Conservation (phyloP, 2,888 invertebrate genomes). For the Drosophila birchii region DNA sequence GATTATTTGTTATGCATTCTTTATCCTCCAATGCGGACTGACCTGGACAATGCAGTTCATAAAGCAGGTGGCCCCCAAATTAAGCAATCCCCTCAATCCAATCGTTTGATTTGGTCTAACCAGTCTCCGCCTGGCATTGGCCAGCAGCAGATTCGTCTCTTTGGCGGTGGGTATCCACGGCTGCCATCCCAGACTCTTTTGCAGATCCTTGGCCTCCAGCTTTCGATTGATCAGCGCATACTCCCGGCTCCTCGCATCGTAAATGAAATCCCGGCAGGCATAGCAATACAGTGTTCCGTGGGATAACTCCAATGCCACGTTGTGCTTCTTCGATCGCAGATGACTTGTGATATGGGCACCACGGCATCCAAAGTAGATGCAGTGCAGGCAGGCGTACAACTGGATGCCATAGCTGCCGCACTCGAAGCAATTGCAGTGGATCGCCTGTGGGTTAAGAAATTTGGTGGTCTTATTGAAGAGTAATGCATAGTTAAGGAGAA, state of each 20-base stretch:
- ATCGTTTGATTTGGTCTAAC: slow-evolving; percentile 93
- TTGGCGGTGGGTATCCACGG: slow-evolving; percentile 92
- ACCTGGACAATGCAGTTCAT: slow-evolving; percentile 99
- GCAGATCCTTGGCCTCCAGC: slow-evolving; percentile 87
- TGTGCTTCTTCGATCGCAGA: slow-evolving; percentile 92
- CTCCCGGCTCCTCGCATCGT: slow-evolving; percentile 90
- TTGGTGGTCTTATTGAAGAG: not conserved
- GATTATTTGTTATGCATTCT: not conserved
- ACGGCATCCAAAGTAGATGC: slow-evolving; percentile 97
- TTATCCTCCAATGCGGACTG: slow-evolving; percentile 16
- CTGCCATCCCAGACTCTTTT: slow-evolving; percentile 88
- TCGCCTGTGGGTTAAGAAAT: slow-evolving; percentile 86
- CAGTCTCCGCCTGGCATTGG: slow-evolving; percentile 91
- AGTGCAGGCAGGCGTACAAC: slow-evolving; percentile 93
- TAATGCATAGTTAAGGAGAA: too few species aligned
- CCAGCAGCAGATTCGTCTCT: slow-evolving; percentile 91
- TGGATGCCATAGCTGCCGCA: slow-evolving; percentile 92
- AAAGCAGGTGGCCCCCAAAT: slow-evolving; percentile 98
- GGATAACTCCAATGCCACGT: slow-evolving; percentile 93
- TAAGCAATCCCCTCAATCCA: slow-evolving; percentile 96
- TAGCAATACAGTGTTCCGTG: slow-evolving; percentile 96
- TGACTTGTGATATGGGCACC: slow-evolving; percentile 94
- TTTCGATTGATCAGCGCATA: slow-evolving; percentile 86
- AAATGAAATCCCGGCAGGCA: slow-evolving; percentile 96
- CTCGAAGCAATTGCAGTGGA: slow-evolving; percentile 92